A percentile compares a stretch with the other conserved stretches of the same genome.
phyloP scores from a whole-genome alignment of 2,113 vertebrate species.

The Zosterops japonicus region DNA sequence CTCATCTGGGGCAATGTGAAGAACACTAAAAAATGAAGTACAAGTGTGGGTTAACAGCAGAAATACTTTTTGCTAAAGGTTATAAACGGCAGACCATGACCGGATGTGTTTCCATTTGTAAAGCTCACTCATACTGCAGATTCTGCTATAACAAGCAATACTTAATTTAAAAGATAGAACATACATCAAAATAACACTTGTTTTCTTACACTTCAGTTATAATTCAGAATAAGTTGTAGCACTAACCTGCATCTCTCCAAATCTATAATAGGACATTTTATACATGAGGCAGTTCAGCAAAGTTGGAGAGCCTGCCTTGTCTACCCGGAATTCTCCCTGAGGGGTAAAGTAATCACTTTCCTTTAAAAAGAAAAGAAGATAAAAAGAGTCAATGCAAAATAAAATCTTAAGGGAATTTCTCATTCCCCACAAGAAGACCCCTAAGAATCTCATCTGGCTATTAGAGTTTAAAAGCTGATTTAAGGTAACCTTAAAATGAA shows the following conservation, averaged over 20 bases:
- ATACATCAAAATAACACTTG: neutral
- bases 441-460: neutral
- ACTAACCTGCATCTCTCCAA: slow-evolving; percentile 99
- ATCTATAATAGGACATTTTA: slow-evolving; percentile 99
- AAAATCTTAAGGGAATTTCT: neutral
- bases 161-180: neutral
- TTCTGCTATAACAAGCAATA: neutral
- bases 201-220: neutral
- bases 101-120: neutral
- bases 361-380: slow-evolving; percentile 66
- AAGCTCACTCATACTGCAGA: neutral
- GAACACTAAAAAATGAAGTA: neutral
- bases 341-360: slow-evolving; percentile 99
- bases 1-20: neutral
- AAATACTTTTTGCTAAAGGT: neutral
- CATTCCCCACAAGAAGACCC: neutral
- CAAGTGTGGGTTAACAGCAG: neutral
- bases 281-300: slow-evolving; percentile 99
- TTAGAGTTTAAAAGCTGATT: neutral
- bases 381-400: neutral
- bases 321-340: slow-evolving; percentile 97
- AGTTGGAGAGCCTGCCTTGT: slow-evolving; percentile 96
- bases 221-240: neutral
- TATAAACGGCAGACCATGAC: neutral
- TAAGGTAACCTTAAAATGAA: neutral